Evolutionary conservation across 2,888 invertebrate species (phyloP), one percentile per base, ranked within the genome.

Genomic region (Plebejus anna): DNA sequence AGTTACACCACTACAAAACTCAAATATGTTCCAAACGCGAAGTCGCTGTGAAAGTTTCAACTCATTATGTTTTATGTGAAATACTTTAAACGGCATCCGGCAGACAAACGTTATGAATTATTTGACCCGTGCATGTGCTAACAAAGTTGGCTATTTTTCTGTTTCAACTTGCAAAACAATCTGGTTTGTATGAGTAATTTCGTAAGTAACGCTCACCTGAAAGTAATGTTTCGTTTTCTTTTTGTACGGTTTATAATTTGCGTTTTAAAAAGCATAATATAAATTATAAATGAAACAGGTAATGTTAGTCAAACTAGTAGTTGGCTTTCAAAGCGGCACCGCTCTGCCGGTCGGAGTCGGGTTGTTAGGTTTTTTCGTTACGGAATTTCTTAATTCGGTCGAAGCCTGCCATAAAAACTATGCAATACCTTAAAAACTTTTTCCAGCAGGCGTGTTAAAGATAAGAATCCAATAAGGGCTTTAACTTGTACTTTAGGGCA

Each of bases 51-150:
- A 73, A 73, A 73, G n/a, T 73, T 73, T 28, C 51, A 28, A 73
- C 73, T 28, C 51, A 73, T 73, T 73, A 73, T 73, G 73, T 73
- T 51, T 73, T 73, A 73, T 73, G 51, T 32, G 51, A 73, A 55
- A 55, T 32, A 32, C 47, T 55, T 32, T 32, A 28, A 73, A 73
- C 13, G 32, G 73, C 51, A 51, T 51, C 13, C 47, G 32, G 51
- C 1, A 28, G 16, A 72, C 76, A 76, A 76, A 76, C 71, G 76
- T 72, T 76, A 76, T 61, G 72, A 76, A 72, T 76, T 73, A 72
- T 72, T 59, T 76, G 59, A 22, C n/a, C n/a, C 59, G 72, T 72
- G 72, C 76, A 72, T 59, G 72, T 72, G 72, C 72, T 72, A 72
- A 75, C 59, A 66, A 36, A 66, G 66, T 66, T 76, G 59, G 71